Evolutionary conservation across 2,888 invertebrate species (phyloP).

Genomic region (Kuschelorhynchus macadamiae): DNA sequence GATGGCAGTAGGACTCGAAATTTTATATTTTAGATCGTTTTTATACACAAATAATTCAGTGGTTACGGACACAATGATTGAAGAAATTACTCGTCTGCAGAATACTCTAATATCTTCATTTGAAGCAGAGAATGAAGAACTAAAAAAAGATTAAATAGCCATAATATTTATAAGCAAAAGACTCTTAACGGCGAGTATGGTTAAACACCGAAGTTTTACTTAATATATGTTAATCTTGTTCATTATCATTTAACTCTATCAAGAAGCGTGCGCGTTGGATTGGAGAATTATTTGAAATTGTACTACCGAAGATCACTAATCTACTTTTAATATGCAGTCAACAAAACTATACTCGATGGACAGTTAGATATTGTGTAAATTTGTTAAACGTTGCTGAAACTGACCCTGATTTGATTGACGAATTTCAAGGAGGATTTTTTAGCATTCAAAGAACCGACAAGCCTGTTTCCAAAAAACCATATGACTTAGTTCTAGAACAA

Average conservation of each 20-base stretch:
- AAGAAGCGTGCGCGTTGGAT: conserved; percentile 17
- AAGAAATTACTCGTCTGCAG: conserved; percentile 49
- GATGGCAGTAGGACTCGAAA: conserved; percentile 53
- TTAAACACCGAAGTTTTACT: conserved; percentile 37
- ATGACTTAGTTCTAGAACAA: conserved; percentile 58
- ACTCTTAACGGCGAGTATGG: conserved; percentile 46
- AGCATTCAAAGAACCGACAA: conserved; percentile 61
- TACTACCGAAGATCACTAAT: conserved; percentile 58
- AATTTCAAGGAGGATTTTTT: conserved; percentile 57
- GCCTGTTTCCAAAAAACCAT: conserved; percentile 59
- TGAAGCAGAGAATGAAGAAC: conserved; percentile 45
- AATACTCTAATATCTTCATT: conserved; percentile 44
- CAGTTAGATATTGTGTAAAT: conserved; percentile 59
- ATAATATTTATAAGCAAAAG: conserved; percentile 47
- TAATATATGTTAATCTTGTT: conserved; percentile 6
- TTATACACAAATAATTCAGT: conserved; percentile 39
- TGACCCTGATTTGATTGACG: conserved; percentile 57
- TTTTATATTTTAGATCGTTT: conserved; percentile 53
- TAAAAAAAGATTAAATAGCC: conserved; percentile 42
- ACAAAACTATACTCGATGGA: conserved; percentile 61
- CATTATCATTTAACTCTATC: conserved; percentile 10
- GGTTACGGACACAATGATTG: conserved; percentile 43
- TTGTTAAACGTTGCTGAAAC: conserved; percentile 58
- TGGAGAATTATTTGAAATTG: conserved; percentile 7
- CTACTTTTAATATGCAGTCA: conserved; percentile 62